Evolutionary conservation across 2,113 vertebrate genomes (phyloP), one percentile per base, ranked within the genome.

Genomic region (Xiphophorus maculatus): DNA sequence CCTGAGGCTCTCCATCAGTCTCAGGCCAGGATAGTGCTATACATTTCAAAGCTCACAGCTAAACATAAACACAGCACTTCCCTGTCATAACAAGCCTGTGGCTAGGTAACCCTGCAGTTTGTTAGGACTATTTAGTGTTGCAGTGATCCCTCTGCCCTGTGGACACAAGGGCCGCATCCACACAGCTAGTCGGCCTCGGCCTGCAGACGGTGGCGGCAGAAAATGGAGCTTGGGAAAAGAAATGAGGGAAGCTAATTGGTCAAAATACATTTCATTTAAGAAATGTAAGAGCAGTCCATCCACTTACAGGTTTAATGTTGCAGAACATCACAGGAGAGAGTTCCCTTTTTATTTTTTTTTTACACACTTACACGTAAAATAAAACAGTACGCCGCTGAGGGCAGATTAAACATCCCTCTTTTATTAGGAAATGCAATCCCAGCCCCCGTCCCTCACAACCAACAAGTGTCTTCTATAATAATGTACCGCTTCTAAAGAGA

Each of bases 31-130:
- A 44, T 76, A 30, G 33, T 12, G 27, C 72, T 89, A 90, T 92
- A 87, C 89, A 92, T 94, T 94, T 94, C 93, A 93, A 93, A 94
- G 89, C 73, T 60, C 71, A 17, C 66, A 81, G 86, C 86, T 79
- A 58, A 92, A 91, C 85, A 82, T 89, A 91, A 95, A 93, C 91
- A 93, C 82, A 87, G 83, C 77, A 80, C 92, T 93, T 93, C 93
- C 91, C 89, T 93, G 91, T 91, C 83, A 90, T 85, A 92, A 91
- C 89, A 92, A 87, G 84, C 72, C 86, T 79, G 83, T 28, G 83
- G 88, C 84, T 83, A 27, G 70, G 69, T 84, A 87, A 85, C 85
- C 82, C 86, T 33, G 77, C 79, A 64, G 86, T 89, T 89, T 91
- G 90, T 93, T 91, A 35, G 33, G 33, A 35, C 33, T 7, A 35